phyloP scores from a whole-genome alignment of 2,113 vertebrate species.

The Tricholaema leucomelas region DNA sequence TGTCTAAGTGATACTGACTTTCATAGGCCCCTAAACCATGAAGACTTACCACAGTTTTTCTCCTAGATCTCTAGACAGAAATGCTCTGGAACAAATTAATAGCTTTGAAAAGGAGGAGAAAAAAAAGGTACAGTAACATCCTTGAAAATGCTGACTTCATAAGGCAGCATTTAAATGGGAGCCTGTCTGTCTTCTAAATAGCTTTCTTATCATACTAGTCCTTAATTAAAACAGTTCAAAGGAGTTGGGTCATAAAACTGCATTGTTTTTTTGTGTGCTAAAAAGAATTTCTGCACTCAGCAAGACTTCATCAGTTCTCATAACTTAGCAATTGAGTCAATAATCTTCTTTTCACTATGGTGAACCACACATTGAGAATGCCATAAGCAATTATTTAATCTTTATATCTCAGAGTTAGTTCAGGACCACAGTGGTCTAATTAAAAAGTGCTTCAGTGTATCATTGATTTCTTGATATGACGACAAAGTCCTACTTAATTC shows the following conservation, averaged over 20 bases:
- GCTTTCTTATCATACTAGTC: slow-evolving; percentile 54
- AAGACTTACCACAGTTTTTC: background rate
- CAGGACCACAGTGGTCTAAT: slow-evolving; percentile 31
- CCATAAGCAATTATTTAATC: slow-evolving; percentile 63
- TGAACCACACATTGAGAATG: background rate
- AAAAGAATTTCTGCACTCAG: slow-evolving; percentile 48
- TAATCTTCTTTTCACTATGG: slow-evolving; percentile 41
- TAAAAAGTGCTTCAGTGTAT: slow-evolving; percentile 50
- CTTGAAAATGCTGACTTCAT: slow-evolving; percentile 33
- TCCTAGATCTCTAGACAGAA: background rate
- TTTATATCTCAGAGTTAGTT: slow-evolving; percentile 1
- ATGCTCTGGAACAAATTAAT: background rate
- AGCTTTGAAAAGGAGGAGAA: background rate
- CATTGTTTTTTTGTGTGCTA: background rate
- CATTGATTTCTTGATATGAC: slow-evolving; percentile 61
- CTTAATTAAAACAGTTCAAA: slow-evolving; percentile 73
- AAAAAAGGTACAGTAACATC: background rate
- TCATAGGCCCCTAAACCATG: background rate
- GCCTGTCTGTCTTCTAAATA: slow-evolving; percentile 1
- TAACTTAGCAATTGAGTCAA: slow-evolving; percentile 45
- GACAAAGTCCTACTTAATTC: background rate
- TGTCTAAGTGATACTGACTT: background rate
- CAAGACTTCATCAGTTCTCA: slow-evolving; percentile 39
- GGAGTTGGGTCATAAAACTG: slow-evolving; percentile 49
- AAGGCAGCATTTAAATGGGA: slow-evolving; percentile 37